Conservation (phyloP, 1,140 invertebrate genomes). For the Danaus melanippus region DNA sequence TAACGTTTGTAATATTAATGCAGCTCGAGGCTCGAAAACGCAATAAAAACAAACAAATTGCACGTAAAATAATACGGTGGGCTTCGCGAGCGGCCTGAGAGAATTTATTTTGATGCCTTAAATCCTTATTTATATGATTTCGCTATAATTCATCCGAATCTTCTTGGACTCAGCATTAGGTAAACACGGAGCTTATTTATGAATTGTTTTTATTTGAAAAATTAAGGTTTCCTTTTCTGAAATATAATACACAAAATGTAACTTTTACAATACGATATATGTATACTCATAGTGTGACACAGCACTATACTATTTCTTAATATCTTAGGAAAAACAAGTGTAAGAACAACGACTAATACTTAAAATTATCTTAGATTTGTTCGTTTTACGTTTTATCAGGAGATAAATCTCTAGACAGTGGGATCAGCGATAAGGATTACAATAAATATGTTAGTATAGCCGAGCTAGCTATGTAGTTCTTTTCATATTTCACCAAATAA, state of each 20-base stretch:
- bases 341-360: no score
- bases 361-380: neutral
- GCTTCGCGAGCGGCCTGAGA: slow-evolving; percentile 31
- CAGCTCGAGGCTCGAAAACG: slow-evolving; percentile 24
- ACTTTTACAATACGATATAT: neutral
- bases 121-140: slow-evolving; percentile 67
- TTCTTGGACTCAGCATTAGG: slow-evolving; percentile 28
- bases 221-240: slow-evolving; percentile 9
- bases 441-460: no score
- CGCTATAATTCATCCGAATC: slow-evolving; percentile 48
- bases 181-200: slow-evolving; percentile 4
- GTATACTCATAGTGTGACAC: neutral
- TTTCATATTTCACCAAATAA: slow-evolving; percentile 6
- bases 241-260: slow-evolving; percentile 6
- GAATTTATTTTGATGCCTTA: slow-evolving; percentile 58
- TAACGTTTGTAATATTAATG: slow-evolving; percentile 22
- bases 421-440: neutral
- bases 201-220: neutral
- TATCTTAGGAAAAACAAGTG: no score
- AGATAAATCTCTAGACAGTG: slow-evolving; percentile 11
- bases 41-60: slow-evolving; percentile 62
- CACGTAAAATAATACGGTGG: slow-evolving; percentile 57
- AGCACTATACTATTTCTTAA: no score
- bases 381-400: neutral
- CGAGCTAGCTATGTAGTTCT: no score